Conservation (phyloP, 2,797 vertebrate species). For the Tokudaia tokunoshimensis region DNA sequence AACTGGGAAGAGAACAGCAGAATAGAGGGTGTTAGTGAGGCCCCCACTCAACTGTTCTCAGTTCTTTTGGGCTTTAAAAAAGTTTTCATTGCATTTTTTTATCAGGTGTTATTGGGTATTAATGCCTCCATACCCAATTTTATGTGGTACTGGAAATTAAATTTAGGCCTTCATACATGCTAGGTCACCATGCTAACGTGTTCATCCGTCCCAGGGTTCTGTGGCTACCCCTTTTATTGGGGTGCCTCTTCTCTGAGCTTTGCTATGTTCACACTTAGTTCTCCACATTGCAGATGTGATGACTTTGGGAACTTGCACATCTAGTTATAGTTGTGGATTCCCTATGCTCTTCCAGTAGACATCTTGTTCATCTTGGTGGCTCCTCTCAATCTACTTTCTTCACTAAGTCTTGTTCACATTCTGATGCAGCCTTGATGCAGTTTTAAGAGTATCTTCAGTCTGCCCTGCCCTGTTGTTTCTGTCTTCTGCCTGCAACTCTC, state of each 20-base stretch:
- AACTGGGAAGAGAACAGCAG: not conserved
- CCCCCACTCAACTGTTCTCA: not conserved
- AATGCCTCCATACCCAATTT: not conserved
- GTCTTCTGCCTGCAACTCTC: not conserved
- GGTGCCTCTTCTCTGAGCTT: not conserved
- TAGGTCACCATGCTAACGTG: not conserved
- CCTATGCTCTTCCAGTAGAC: not conserved
- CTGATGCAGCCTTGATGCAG: not conserved
- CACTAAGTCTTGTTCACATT: not conserved
- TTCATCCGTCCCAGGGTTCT: not conserved
- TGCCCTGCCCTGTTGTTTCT: accelerated
- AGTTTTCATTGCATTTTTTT: not conserved
- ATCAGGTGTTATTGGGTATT: not conserved
- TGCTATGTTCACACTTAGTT: not conserved
- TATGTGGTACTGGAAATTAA: not conserved
- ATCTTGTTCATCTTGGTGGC: not conserved
- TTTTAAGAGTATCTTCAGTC: not conserved
- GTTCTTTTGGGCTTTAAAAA: not conserved
- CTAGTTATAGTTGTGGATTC: not conserved
- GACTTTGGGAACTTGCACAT: not conserved
- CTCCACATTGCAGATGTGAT: not conserved
- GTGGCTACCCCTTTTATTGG: not conserved
- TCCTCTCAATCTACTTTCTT: not conserved
- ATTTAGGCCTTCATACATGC: not conserved
- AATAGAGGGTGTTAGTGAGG: not conserved